Evolutionary conservation across 2,888 invertebrate species (phyloP).

Genomic region (Himalopsyche anomala): DNA sequence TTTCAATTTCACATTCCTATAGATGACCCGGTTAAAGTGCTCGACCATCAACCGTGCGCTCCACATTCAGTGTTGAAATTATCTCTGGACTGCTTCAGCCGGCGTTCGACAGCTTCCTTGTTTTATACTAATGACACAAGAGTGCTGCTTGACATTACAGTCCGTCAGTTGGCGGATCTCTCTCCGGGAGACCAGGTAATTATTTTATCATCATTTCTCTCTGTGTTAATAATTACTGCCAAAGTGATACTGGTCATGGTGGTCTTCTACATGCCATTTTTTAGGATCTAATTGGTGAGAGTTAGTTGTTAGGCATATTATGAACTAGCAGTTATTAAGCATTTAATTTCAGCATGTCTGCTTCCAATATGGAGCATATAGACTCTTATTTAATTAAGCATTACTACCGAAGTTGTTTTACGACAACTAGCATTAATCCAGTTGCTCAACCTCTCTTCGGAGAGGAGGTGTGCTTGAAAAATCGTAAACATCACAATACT

Average conservation of each 20-base stretch:
- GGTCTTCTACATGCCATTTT: too few relatives aligned
- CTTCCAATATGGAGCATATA: too few relatives aligned
- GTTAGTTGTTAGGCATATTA: too few relatives aligned
- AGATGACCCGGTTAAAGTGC: conserved; percentile 93
- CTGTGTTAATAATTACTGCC: too few relatives aligned
- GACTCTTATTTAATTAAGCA: too few relatives aligned
- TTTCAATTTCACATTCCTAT: conserved; percentile 64
- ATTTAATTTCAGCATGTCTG: too few relatives aligned
- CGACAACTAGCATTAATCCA: too few relatives aligned
- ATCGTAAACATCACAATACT: neutral
- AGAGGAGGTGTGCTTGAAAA: neutral
- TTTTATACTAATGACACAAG: conserved; percentile 97
- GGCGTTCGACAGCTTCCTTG: conserved; percentile 86
- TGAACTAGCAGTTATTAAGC: too few relatives aligned
- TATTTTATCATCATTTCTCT: neutral
- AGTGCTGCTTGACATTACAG: conserved; percentile 94
- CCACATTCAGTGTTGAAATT: conserved; percentile 93
- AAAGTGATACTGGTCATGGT: too few relatives aligned
- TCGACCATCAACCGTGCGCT: conserved; percentile 88
- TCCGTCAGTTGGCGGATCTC: conserved; percentile 92
- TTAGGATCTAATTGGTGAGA: too few relatives aligned
- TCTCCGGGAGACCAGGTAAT: conserved; percentile 89
- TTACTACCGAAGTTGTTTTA: too few relatives aligned
- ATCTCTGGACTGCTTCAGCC: conserved; percentile 90
- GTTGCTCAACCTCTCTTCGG: too few relatives aligned